Evolutionary conservation across 2,888 invertebrate species (phyloP), one percentile per base, ranked within the genome.

Genomic region (Fragum fragum): DNA sequence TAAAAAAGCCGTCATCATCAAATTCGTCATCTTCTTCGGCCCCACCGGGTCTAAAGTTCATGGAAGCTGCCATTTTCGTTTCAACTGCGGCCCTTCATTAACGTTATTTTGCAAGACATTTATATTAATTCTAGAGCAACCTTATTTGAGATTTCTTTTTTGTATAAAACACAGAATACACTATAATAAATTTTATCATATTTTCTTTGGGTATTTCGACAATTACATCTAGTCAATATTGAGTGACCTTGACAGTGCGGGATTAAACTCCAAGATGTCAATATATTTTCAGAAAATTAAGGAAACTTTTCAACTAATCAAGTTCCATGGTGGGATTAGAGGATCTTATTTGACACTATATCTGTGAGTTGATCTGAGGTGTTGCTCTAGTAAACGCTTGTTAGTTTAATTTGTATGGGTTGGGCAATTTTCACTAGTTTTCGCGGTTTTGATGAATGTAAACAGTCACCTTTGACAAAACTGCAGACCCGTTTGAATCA

Each of bases 291-390:
- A 91, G 69, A 92, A 91, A 72, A 36, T 92, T 7, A 77, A 76
- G 42, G 88, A 88, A 70, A 73, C 90, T 63, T 47, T 79, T 23
- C 69, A 80, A 61, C 87, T 91, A 14, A 85, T 91, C n/a, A 88
- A 90, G 73, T 89, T 90, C 28, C 88, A 93, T 83, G 93, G 93
- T 9, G 92, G 92, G 6, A 21, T 90, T 7, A 74, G 76, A 21
- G 90, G 88, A 23, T 83, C 91, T n/a, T 85, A 86, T 14, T 57
- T 85, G 53, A 80, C 85, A 28, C n/a, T 63, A 5, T 63, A 63
- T 63, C 23, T 39, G 63, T 63, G n/a, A 63, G 63, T 63, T 36
- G 18, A 28, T 11, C 29, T 7, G 1, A n/a, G 21, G 21, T 11
- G 16, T 21, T 2, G 21, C 23, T 21, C 6, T 21, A 2, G 5